Conservation (phyloP, 64 coral and sea anemone species). For the Exaiptasia diaphana region DNA sequence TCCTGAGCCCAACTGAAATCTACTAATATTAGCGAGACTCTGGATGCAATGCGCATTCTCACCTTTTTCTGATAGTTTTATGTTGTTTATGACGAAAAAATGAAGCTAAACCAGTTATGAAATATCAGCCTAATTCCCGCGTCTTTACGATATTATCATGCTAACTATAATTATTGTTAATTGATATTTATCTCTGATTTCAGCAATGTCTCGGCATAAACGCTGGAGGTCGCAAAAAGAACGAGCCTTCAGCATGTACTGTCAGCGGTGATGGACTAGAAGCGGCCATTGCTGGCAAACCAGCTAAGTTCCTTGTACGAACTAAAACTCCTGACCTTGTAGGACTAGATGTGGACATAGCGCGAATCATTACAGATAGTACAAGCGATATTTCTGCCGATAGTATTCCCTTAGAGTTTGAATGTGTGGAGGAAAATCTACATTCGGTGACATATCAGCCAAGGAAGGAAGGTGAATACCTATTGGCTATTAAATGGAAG, state of each 20-base stretch:
- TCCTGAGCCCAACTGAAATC: no score
- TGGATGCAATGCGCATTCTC: no score
- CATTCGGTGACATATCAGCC: conserved; percentile 55
- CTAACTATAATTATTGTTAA: no score
- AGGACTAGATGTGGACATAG: conserved; percentile 46
- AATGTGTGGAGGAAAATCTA: conserved; percentile 56
- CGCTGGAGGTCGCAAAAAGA: conserved; percentile 1
- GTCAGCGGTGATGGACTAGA: conserved; percentile 58
- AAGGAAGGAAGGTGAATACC: conserved; percentile 50
- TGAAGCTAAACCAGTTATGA: no score
- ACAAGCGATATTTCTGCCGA: neutral
- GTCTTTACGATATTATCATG: no score
- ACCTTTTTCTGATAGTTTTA: no score
- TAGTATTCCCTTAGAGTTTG: conserved; percentile 41
- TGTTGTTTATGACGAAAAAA: no score
- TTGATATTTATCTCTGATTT: no score
- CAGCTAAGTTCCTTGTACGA: conserved; percentile 45
- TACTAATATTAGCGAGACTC: no score
- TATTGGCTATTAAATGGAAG: conserved; percentile 53
- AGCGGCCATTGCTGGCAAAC: conserved; percentile 18
- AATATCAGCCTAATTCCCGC: no score
- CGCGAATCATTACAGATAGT: conserved; percentile 31
- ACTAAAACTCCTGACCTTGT: conserved; percentile 51
- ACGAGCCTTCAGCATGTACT: conserved; percentile 36
- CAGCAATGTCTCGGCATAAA: conserved; percentile 49